These are phyloP conservation scores for Pogonocherus hispidulus DNA, from an alignment of 2,888 invertebrate species.

Conservation along the genomic window DNA sequence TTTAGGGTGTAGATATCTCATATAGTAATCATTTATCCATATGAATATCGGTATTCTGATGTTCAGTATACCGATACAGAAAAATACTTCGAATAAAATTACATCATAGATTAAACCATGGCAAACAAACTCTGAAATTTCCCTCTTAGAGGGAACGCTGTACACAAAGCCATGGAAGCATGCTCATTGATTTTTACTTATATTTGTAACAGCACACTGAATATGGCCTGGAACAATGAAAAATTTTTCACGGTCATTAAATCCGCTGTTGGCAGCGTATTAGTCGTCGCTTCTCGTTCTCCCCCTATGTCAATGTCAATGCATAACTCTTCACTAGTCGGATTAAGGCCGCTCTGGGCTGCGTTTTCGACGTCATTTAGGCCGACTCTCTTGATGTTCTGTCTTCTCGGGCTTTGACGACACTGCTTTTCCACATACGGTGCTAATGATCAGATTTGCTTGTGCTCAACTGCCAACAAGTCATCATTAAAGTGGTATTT, in stretches of 20 bases:
- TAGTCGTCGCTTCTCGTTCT: constrained; percentile 45
- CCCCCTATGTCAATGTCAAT: constrained; percentile 52
- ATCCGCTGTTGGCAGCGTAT: constrained; percentile 52
- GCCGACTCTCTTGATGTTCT: constrained; percentile 15
- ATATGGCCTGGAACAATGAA: constrained; percentile 48
- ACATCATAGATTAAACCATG: not conserved
- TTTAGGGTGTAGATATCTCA: no score
- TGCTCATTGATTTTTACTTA: constrained; percentile 39
- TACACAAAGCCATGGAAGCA: constrained; percentile 27
- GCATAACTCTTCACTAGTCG: constrained; percentile 53
- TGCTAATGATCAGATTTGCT: constrained; percentile 21
- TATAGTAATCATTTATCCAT: no score
- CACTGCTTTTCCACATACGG: constrained; percentile 5
- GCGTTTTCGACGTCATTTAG: constrained; percentile 50
- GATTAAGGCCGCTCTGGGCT: constrained; percentile 47
- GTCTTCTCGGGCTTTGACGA: constrained; percentile 3
- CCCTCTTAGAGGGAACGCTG: not conserved
- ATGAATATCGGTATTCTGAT: no score
- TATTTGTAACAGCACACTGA: constrained; percentile 42
- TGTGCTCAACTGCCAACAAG: not conserved
- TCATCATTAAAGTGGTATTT: not conserved
- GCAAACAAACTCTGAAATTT: constrained; percentile 11
- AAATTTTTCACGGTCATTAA: constrained; percentile 55
- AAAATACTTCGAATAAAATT: not conserved
- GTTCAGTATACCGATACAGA: not conserved